Base-by-base conservation (phyloP, 2,888 invertebrate species). In the Craniophora ligustri region DNA sequence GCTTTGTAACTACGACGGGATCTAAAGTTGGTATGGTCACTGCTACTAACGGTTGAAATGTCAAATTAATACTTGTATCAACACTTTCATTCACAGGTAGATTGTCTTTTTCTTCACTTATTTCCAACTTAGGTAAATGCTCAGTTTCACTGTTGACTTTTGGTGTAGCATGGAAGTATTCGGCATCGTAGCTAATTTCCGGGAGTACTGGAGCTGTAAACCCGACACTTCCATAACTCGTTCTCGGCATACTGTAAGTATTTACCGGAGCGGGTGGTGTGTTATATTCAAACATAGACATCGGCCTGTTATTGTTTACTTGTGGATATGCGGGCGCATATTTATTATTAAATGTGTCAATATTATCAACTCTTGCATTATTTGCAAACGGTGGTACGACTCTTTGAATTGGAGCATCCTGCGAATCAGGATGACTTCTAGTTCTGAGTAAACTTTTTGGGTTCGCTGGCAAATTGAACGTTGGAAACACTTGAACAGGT, bases 401-500 rank as follows among this genome's bases (percentile, higher is more conserved):
- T 57, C 72, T 78, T 41, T 75, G 73, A 28, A 69, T 55, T 13
- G 76, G 72, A 13, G 75, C 67, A 15, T 87, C 87, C 59, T 78
- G 84, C 3, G 84, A 74, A 28, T 84, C 84, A 4, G 92, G 87
- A 53, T 83, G 85, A 75, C 89, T 92, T 62, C 93, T 85, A 13
- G 89, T 88, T 68, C 91, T 81, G 14, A 94, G 69, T 48, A 94
- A 83, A 21, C 90, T 86, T 75, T 93, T 96, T n/a, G 96, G 96
- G 82, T 96, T 96, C 1, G 95, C 91, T 28, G 96, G 96, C 56
- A 96, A 94, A 69, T 95, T 95, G 79, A 96, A 95, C 64, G 95
- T 94, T n/a, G 94, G 94, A 51, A 94, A 93, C 23, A 94, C 94
- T 86, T 94, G 92, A 32, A 94, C 93, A 7, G 94, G 94, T 59